Base-by-base conservation (phyloP, 1,140 invertebrate genomes). In the Drosophila dunni region DNA sequence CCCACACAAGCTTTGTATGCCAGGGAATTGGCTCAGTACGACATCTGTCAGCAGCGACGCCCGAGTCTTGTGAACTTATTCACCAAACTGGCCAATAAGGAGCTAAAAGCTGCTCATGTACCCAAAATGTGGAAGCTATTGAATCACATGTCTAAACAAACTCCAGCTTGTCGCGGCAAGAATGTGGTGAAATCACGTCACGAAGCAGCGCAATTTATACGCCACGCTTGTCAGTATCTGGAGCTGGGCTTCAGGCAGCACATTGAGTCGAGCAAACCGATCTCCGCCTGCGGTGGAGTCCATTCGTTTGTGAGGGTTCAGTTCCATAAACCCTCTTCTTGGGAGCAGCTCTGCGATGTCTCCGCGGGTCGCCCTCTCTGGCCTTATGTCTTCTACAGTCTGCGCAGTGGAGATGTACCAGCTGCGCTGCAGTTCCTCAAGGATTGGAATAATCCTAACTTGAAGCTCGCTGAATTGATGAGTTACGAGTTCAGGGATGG, bases 391-490 rank as follows among this genome's bases (percentile, higher is more conserved):
- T 63, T 40, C 48, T 63, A 15, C 20, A 29, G 46, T 9, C 11
- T 63, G 4, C 61, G 61, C 20, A 42, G 46, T 24, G 61, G 61
- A 0, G 34, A 51, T 53, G n/a, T 40, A 2, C 8, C 1, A 9
- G 36, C 61, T 9, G 61, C 48, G 6, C 8, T 53, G n/a, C 46
- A 63, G 46, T 63, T 42, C 13, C 20, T 63, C 36, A 40, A 7
- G 36, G 61, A 53, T 11, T 51, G 48, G 20, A n/a, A 9, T 7
- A 20, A 53, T 51, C 7, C n/a, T 11, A 24, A 17, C 6, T 48
- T 36, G 4, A 36, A 63, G 7, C 1, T 63, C 5, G 13, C 15
- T 1, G 2, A 42, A n/a, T 5, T 63, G 0, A 4, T 63, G 2
- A 17, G 15, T 36, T 13, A 63, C 0, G 1, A 48, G 10, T 3